Conservation (phyloP, 1,140 invertebrate species). For the Drosophila setifemur region DNA sequence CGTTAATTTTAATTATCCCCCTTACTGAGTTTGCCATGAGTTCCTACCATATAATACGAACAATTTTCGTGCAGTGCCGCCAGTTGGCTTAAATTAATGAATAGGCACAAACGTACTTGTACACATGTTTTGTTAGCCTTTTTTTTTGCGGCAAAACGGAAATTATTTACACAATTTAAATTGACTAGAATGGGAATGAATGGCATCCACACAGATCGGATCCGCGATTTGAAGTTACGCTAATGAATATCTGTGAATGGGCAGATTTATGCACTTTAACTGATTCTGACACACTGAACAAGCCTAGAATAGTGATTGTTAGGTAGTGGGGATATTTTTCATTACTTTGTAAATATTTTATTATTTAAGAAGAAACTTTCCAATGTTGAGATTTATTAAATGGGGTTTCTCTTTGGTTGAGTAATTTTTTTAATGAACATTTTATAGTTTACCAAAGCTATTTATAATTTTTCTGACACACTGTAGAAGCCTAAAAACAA, state of each 20-base stretch:
- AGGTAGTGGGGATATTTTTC: no score
- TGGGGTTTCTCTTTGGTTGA: no score
- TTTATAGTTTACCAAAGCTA: no score
- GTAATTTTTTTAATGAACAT: no score
- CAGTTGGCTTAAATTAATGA: conserved; percentile 27
- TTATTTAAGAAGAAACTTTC: no score
- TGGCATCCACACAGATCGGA: conserved; percentile 25
- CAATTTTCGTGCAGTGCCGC: conserved; percentile 34
- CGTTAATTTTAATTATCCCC: conserved; percentile 3
- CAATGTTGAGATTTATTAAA: no score
- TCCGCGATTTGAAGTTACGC: conserved; percentile 19
- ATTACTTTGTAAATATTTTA: no score
- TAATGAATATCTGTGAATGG: conserved; percentile 40
- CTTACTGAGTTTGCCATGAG: not conserved
- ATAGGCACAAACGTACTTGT: conserved; percentile 21
- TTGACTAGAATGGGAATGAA: conserved; percentile 52
- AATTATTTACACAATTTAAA: conserved; percentile 76
- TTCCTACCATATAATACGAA: not conserved
- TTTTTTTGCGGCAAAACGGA: conserved; percentile 62
- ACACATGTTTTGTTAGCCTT: conserved; percentile 6
- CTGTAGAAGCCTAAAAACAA: no score
- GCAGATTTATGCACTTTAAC: conserved; percentile 33
- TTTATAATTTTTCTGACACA: no score
- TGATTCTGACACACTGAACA: no score
- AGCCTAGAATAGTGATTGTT: no score